These are phyloP conservation scores for Eupithecia dodoneata DNA, from an alignment of 2,888 invertebrate genomes.

Conservation along the genomic window DNA sequence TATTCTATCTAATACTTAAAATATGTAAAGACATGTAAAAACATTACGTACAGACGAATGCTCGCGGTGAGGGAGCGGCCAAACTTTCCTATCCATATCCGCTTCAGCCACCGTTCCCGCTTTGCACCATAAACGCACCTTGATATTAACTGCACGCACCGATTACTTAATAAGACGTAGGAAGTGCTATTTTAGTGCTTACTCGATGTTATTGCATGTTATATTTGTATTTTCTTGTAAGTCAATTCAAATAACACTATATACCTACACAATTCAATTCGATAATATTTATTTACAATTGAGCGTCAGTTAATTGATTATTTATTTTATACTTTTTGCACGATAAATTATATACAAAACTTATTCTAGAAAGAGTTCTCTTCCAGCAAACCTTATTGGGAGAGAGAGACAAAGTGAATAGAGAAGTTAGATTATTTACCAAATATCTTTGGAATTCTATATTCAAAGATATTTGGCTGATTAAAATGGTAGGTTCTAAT, in stretches of 20 bases:
- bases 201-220: not conserved
- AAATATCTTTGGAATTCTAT: too few relatives aligned
- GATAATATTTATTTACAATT: not conserved
- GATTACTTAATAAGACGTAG: conserved; percentile 11
- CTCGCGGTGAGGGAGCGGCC: not conserved
- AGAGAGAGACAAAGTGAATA: too few relatives aligned
- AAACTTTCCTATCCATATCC: not conserved
- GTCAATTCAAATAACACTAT: not conserved
- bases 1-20: too few relatives aligned
- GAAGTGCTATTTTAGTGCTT: not conserved
- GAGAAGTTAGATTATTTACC: not conserved
- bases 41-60: not conserved
- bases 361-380: too few relatives aligned
- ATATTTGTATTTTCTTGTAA: not conserved
- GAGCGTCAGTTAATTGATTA: not conserved
- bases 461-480: too few relatives aligned
- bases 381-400: too few relatives aligned
- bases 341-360: too few relatives aligned
- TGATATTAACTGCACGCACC: not conserved
- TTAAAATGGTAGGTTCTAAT: too few relatives aligned
- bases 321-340: too few relatives aligned
- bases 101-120: not conserved
- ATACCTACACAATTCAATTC: too few relatives aligned
- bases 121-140: not conserved
- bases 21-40: not conserved